Percentiles rank a stretch among this genome's conserved stretches.
Evolutionary conservation across 2,888 invertebrate species (phyloP).

Genomic region (Drosophila subquinaria): DNA sequence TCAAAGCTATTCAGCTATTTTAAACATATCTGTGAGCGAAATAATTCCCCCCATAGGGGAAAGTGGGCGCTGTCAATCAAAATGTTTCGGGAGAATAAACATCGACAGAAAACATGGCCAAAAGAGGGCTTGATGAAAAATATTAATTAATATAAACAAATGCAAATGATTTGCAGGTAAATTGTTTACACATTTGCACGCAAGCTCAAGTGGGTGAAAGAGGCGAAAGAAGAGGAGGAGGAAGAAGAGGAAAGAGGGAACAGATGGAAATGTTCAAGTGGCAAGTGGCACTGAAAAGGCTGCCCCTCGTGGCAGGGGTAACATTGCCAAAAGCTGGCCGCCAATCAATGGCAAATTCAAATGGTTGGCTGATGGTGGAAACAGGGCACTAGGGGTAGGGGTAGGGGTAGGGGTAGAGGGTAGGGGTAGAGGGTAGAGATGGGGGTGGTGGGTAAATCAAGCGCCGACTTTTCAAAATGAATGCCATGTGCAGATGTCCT

Average conservation of each 20-base stretch:
- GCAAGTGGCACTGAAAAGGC: neutral
- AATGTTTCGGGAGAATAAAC: constrained; percentile 7
- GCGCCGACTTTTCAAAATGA: constrained; percentile 78
- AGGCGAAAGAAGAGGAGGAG: too few species aligned
- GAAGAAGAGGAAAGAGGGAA: neutral
- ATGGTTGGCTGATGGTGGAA: constrained; percentile 13
- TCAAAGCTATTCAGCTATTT: neutral
- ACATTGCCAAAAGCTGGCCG: constrained; percentile 55
- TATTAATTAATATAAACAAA: constrained; percentile 74
- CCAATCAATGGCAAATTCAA: constrained; percentile 57
- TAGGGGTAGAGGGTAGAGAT: too few species aligned
- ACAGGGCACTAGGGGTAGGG: too few species aligned
- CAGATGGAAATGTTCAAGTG: constrained; percentile 1
- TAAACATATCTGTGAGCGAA: neutral
- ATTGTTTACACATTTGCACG: constrained; percentile 64
- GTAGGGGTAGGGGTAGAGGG: too few species aligned
- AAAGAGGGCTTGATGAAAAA: constrained; percentile 47
- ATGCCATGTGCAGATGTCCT: constrained; percentile 85
- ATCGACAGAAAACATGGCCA: constrained; percentile 12
- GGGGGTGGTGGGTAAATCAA: constrained; percentile 24
- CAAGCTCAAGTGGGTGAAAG: constrained; percentile 39
- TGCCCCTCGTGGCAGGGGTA: neutral
- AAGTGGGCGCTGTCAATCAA: constrained; percentile 29
- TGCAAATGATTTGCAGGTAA: constrained; percentile 52
- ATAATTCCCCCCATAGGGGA: neutral